Conservation (phyloP, 2,888 invertebrate species). For the Laspeyria flexula region DNA sequence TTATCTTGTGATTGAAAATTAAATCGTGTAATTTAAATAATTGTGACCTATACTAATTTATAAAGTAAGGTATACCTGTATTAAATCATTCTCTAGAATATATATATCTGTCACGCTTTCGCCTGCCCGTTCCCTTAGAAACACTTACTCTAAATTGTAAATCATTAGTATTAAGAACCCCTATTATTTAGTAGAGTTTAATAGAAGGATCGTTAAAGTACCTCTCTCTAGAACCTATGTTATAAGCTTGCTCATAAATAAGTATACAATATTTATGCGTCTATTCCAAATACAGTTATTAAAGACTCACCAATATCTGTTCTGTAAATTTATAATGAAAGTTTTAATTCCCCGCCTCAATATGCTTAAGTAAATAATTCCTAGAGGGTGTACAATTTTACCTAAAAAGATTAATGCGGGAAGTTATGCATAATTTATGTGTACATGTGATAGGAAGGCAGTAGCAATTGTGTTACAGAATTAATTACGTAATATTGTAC, state of each 20-base stretch:
- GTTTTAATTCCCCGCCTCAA: conserved; percentile 43
- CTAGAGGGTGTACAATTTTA: conserved; percentile 28
- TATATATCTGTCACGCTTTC: too few species aligned
- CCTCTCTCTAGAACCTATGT: conserved; percentile 9
- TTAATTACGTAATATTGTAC: conserved; percentile 20
- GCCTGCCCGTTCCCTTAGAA: not conserved
- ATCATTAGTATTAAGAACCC: not conserved
- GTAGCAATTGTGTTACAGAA: conserved; percentile 26
- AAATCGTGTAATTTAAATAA: too few species aligned
- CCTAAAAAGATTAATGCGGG: conserved; percentile 46
- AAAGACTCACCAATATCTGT: conserved; percentile 26
- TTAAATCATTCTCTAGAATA: not conserved
- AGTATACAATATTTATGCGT: conserved; percentile 25
- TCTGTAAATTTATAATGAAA: conserved; percentile 45
- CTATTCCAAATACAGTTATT: conserved; percentile 23
- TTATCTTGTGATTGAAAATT: too few species aligned
- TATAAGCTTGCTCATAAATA: conserved; percentile 35
- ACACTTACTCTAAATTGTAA: not conserved
- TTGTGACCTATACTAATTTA: too few species aligned
- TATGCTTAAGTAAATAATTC: conserved; percentile 45
- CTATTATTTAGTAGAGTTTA: not conserved
- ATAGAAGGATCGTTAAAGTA: conserved; percentile 13
- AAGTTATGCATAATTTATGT: conserved; percentile 35
- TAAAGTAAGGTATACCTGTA: not conserved
- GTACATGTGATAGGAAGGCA: conserved; percentile 10